Conservation (phyloP, 2,797 vertebrate species). For the Balearica regulorum region DNA sequence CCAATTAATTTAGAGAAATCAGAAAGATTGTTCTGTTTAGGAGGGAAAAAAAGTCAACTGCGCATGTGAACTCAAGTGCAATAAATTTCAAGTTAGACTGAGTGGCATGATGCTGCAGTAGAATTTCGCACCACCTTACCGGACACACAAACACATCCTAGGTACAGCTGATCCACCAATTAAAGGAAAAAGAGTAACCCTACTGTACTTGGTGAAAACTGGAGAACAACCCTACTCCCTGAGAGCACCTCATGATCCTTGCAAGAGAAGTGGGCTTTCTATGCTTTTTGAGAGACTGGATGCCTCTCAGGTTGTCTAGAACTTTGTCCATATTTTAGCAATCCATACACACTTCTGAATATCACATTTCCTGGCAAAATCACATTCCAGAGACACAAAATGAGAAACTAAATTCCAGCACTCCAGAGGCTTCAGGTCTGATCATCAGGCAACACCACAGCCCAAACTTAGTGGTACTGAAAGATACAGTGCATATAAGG, state of each 20-base stretch:
- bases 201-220: neutral
- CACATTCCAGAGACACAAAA: neutral
- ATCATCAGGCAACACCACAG: neutral
- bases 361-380: neutral
- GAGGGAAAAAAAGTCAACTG: neutral
- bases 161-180: neutral
- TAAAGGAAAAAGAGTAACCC: neutral
- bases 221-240: neutral
- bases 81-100: neutral
- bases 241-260: neutral
- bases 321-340: neutral
- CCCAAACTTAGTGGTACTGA: neutral
- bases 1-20: neutral
- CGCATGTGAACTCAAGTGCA: accelerated
- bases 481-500: neutral
- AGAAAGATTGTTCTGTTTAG: neutral
- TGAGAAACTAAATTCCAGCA: neutral
- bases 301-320: neutral
- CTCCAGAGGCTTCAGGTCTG: neutral
- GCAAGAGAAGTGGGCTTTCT: neutral
- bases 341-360: neutral
- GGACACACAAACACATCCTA: neutral
- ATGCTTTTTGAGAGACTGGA: neutral
- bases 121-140: neutral
- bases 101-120: neutral